Percentiles rank a stretch among this genome's conserved stretches.
Conservation (phyloP, 1,140 invertebrate genomes). For the Eumeta japonica region DNA sequence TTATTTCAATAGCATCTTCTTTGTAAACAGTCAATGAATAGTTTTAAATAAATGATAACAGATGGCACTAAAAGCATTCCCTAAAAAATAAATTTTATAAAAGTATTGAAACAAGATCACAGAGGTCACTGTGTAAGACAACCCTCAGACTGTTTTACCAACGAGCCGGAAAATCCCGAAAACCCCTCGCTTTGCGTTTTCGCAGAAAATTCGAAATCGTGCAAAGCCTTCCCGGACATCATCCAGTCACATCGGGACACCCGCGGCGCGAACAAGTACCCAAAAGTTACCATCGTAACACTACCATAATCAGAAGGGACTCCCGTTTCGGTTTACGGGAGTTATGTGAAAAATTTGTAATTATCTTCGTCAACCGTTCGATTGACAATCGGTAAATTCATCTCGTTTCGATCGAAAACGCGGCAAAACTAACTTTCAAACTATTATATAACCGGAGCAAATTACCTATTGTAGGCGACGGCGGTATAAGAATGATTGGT, state of each 20-base stretch:
- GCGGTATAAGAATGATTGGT: conserved; percentile 47
- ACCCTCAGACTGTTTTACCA: too few species aligned
- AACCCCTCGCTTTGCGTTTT: conserved; percentile 10
- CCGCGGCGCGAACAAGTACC: conserved; percentile 30
- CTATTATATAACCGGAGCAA: conserved; percentile 27
- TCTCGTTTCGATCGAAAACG: too few species aligned
- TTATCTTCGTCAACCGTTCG: too few species aligned
- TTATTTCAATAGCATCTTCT: too few species aligned
- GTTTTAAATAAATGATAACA: conserved; percentile 7
- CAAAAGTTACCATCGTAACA: too few species aligned
- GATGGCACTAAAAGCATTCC: conserved; percentile 7
- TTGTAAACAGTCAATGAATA: too few species aligned
- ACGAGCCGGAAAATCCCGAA: too few species aligned
- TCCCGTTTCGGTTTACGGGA: too few species aligned
- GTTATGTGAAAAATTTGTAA: too few species aligned
- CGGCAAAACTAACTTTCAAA: conserved; percentile 36
- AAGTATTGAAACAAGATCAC: neutral
- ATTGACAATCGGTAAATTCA: too few species aligned
- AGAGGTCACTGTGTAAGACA: conserved; percentile 25
- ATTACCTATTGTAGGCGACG: conserved; percentile 22
- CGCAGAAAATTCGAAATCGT: conserved; percentile 25
- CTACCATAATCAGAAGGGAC: too few species aligned
- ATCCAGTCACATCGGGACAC: conserved; percentile 45
- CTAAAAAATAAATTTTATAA: too few species aligned
- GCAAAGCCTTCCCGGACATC: conserved; percentile 37